These are phyloP conservation scores for Anoplius nigerrimus DNA, from an alignment of 2,888 invertebrate genomes.

Conservation along the genomic window DNA sequence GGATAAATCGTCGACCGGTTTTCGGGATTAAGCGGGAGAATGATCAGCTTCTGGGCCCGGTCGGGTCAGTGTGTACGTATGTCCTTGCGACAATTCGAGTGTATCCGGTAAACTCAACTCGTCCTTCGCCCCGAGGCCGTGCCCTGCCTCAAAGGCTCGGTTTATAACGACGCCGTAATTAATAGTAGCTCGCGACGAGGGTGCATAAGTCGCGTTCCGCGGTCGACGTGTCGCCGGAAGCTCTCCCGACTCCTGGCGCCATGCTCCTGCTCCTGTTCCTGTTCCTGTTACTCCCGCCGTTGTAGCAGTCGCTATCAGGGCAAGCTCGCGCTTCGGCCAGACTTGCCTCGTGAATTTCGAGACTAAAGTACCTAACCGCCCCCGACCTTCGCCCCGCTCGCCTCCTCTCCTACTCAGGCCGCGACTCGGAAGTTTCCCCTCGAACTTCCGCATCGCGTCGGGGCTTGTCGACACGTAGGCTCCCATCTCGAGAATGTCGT, in stretches of 20 bases:
- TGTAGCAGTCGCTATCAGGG: slow-evolving; percentile 9
- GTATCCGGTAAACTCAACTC: too few relatives aligned
- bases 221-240: slow-evolving; percentile 16
- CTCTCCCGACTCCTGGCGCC: slow-evolving; percentile 26
- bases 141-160: too few relatives aligned
- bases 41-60: too few relatives aligned
- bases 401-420: slow-evolving; percentile 9
- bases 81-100: too few relatives aligned
- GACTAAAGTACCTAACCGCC: slow-evolving; percentile 27
- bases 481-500: too few relatives aligned
- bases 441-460: slow-evolving; percentile 38
- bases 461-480: slow-evolving; percentile 14
- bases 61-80: too few relatives aligned
- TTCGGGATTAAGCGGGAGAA: too few relatives aligned
- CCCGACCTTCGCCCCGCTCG: slow-evolving; percentile 37
- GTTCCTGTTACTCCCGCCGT: slow-evolving; percentile 10
- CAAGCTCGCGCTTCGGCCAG: slow-evolving; percentile 29
- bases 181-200: too few relatives aligned
- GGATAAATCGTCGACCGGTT: too few relatives aligned
- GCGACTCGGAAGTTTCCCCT: slow-evolving; percentile 41
- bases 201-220: too few relatives aligned
- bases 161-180: too few relatives aligned
- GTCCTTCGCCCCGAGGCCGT: too few relatives aligned
- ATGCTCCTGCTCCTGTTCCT: not conserved
- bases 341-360: slow-evolving; percentile 44